These are phyloP conservation scores for Oopsacas minuta DNA, from an alignment of 37 sponge, comb jelly and placozoan genomes.

Conservation along the genomic window DNA sequence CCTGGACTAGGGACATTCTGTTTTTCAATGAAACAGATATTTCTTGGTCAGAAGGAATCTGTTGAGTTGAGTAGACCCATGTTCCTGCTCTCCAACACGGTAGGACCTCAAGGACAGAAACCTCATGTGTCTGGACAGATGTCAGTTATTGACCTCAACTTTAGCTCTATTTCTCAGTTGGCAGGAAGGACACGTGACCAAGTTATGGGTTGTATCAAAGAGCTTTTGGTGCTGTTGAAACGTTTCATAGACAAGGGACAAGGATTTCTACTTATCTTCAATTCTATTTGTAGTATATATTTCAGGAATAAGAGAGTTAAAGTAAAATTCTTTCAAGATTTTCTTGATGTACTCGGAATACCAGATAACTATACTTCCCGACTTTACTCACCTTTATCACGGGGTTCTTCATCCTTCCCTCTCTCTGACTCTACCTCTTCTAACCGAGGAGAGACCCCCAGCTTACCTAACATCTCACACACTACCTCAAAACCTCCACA, in stretches of 20 bases:
- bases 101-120: background rate
- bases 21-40: background rate
- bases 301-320: background rate
- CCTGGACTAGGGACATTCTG: conserved; percentile 8
- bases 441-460: background rate
- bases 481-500: background rate
- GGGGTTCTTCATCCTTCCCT: background rate
- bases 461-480: background rate
- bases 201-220: conserved; percentile 7
- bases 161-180: background rate
- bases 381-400: background rate
- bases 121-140: background rate
- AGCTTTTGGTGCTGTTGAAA: background rate
- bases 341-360: background rate
- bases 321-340: conserved; percentile 5
- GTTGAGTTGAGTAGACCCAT: background rate
- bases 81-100: background rate
- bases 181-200: background rate
- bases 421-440: background rate
- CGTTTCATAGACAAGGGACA: conserved; percentile 5
- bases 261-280: background rate
- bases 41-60: conserved; percentile 9
- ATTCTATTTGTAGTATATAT: background rate
- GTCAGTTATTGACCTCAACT: background rate
- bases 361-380: background rate